A percentile compares a stretch with the other conserved stretches of the same genome.
Evolutionary conservation across 2,797 vertebrate genomes (phyloP).

Genomic region (Trematocara caparti): DNA sequence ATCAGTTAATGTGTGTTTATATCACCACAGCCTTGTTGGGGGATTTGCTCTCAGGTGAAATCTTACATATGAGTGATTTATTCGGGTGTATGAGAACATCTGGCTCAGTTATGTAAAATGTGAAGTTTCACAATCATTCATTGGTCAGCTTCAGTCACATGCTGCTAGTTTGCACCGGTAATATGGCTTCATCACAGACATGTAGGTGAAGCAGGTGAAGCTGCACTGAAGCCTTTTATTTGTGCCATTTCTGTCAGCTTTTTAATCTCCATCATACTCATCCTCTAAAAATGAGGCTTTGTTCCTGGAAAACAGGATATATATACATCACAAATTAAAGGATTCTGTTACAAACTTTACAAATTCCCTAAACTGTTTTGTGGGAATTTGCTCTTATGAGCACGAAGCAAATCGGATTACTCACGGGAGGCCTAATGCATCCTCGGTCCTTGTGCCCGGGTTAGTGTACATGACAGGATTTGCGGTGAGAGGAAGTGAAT

Average conservation of each 20-base stretch:
- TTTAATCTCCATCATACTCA: background rate
- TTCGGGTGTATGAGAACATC: background rate
- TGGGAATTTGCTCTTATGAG: slow-evolving; percentile 57
- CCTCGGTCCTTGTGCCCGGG: slow-evolving; percentile 18
- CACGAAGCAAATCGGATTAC: slow-evolving; percentile 64
- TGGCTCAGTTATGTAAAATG: background rate
- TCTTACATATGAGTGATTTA: background rate
- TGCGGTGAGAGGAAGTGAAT: slow-evolving; percentile 32
- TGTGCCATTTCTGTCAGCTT: background rate
- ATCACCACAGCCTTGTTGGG: background rate
- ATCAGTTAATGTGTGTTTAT: background rate
- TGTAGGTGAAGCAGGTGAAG: background rate
- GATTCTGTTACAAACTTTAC: slow-evolving; percentile 50
- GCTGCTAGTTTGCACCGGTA: background rate
- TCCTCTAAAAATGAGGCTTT: slow-evolving; percentile 9
- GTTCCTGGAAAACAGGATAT: slow-evolving; percentile 45
- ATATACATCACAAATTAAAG: slow-evolving; percentile 17
- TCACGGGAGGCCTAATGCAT: slow-evolving; percentile 24
- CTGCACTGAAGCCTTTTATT: background rate
- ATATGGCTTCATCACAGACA: background rate
- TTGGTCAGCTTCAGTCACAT: background rate
- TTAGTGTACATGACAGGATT: slow-evolving; percentile 36
- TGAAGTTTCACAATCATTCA: background rate
- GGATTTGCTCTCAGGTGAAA: background rate
- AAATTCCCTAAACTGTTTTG: slow-evolving; percentile 50